A percentile compares a stretch with the other conserved stretches of the same genome.
phyloP scores from a whole-genome alignment of 2,888 invertebrate species.

The Drosophila atroscutellata region DNA sequence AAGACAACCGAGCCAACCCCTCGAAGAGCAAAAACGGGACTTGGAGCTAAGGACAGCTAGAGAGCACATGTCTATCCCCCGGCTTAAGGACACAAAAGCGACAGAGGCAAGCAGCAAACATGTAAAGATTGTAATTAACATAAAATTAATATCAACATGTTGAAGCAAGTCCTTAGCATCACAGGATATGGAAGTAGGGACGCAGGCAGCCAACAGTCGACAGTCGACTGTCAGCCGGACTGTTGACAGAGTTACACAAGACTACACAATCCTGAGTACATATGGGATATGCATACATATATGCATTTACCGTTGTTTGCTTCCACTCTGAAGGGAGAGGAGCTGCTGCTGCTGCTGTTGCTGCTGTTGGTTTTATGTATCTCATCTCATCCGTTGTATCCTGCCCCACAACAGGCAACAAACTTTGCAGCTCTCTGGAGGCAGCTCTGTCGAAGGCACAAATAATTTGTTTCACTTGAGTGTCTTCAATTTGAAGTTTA shows the following conservation, averaged over 20 bases:
- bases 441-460: conserved; percentile 3
- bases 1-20: conserved; percentile 49
- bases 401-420: conserved; percentile 2
- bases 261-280: conserved; percentile 15
- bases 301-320: conserved; percentile 32
- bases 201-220: not conserved
- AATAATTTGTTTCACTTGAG: conserved; percentile 9
- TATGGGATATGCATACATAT: conserved; percentile 13
- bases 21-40: conserved; percentile 8
- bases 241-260: conserved; percentile 37
- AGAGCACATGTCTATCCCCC: conserved; percentile 24
- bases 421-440: conserved; percentile 3
- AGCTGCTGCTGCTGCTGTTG: not conserved
- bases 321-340: not conserved
- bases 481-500: conserved; percentile 7
- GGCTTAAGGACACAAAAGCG: conserved; percentile 27
- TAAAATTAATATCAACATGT: conserved; percentile 77
- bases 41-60: conserved; percentile 17
- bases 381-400: conserved; percentile 2
- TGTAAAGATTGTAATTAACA: conserved; percentile 77
- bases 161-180: conserved; percentile 25
- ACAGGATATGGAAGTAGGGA: conserved; percentile 20
- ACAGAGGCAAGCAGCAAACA: conserved; percentile 56
- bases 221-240: conserved; percentile 29
- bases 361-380: conserved; percentile 13